phyloP scores from a whole-genome alignment of 1,140 invertebrate genomes.

The Scylla paramamosain region DNA sequence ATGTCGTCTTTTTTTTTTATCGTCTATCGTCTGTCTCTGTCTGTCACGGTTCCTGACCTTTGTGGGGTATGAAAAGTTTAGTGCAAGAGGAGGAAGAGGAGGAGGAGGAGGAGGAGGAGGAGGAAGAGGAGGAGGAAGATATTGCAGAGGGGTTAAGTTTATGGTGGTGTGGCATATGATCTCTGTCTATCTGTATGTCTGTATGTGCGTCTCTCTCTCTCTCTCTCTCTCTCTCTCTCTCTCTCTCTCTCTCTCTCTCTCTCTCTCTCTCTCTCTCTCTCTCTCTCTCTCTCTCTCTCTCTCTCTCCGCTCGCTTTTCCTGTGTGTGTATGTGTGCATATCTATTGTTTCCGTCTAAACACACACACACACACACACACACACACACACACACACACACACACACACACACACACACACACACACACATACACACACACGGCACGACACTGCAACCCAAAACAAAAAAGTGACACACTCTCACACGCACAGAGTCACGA shows the following conservation, averaged over 20 bases:
- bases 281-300: too few relatives aligned
- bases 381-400: constrained; percentile 20
- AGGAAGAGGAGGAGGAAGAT: neutral
- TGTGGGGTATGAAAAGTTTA: neutral
- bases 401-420: constrained; percentile 11
- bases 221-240: too few relatives aligned
- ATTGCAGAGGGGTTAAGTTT: neutral
- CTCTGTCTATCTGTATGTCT: neutral
- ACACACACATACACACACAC: neutral
- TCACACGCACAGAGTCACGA: neutral
- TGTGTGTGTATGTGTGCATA: neutral
- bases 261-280: neutral
- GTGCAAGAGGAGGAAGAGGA: neutral
- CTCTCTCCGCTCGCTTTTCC: too few relatives aligned
- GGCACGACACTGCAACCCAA: too few relatives aligned
- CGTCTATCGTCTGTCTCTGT: neutral
- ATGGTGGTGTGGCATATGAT: neutral
- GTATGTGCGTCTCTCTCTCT: neutral
- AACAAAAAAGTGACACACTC: too few relatives aligned
- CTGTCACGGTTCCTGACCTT: neutral
- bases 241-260: too few relatives aligned
- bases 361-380: neutral
- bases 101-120: neutral
- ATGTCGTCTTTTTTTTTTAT: neutral
- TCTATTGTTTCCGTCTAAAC: neutral